Evolutionary conservation across 2,888 invertebrate species (phyloP).

Genomic region (Machimus rusticus): DNA sequence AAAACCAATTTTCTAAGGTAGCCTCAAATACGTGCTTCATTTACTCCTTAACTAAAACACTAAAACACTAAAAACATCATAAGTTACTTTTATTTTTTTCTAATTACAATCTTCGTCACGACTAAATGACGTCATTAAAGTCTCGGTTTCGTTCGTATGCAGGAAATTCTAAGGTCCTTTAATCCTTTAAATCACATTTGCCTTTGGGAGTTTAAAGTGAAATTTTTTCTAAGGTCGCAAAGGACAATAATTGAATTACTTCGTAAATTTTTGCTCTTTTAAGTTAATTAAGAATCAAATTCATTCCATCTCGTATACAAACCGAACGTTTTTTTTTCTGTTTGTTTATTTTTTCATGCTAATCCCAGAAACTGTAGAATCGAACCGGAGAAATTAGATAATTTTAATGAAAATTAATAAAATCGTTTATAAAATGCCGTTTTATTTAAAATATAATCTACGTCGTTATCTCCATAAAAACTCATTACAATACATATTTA

Average conservation of each 20-base stretch:
- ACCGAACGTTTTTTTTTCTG: neutral
- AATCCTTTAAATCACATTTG: neutral
- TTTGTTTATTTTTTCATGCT: neutral
- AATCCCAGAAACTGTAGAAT: no score
- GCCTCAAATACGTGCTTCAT: neutral
- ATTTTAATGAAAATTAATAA: no score
- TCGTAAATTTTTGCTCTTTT: neutral
- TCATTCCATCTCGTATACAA: neutral
- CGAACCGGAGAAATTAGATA: no score
- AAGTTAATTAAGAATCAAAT: neutral
- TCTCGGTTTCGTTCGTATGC: neutral
- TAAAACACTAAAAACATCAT: neutral
- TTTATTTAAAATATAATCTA: no score
- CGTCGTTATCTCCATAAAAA: no score
- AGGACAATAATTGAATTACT: neutral
- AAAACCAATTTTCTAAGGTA: neutral
- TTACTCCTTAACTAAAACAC: neutral
- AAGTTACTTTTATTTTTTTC: neutral
- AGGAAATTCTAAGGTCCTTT: neutral
- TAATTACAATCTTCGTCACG: neutral
- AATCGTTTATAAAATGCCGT: no score
- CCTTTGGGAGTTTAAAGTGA: neutral
- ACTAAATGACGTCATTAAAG: conserved; percentile 8
- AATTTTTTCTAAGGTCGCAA: neutral
- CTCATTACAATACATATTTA: no score